phyloP scores from a whole-genome alignment of 2,888 invertebrate genomes.

The Torymus tubicola region DNA sequence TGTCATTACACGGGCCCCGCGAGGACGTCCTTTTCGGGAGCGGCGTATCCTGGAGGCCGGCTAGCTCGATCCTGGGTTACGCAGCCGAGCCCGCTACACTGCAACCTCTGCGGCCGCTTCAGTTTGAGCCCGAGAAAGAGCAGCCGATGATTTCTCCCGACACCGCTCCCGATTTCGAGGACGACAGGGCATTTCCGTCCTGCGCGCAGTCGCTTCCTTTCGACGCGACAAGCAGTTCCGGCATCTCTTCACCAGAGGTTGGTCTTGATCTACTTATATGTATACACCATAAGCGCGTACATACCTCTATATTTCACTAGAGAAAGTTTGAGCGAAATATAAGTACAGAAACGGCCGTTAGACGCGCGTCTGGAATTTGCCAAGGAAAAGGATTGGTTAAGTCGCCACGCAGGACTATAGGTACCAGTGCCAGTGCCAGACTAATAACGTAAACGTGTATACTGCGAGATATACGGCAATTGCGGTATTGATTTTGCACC shows the following conservation, averaged over 20 bases:
- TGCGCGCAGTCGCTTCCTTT: too few relatives aligned
- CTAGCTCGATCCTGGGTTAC: too few relatives aligned
- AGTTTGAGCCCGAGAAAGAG: too few relatives aligned
- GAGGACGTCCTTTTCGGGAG: conserved; percentile 44
- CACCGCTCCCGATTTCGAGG: too few relatives aligned
- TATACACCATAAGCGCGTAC: neutral
- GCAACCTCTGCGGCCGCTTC: neutral
- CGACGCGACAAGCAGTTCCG: neutral
- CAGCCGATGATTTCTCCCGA: too few relatives aligned
- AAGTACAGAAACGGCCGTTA: neutral
- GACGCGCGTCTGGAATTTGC: too few relatives aligned
- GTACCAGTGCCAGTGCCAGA: too few relatives aligned
- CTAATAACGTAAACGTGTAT: too few relatives aligned
- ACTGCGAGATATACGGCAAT: conserved; percentile 7
- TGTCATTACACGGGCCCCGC: conserved; percentile 49
- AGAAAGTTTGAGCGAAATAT: neutral
- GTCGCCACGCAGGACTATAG: too few relatives aligned
- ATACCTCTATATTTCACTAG: neutral
- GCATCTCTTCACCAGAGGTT: conserved; percentile 29
- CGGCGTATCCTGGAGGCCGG: conserved; percentile 11
- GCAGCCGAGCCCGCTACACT: neutral
- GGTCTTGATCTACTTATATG: neutral
- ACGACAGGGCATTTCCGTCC: too few relatives aligned
- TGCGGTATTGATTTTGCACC: conserved; percentile 47
- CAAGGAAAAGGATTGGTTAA: too few relatives aligned